Base-by-base conservation (phyloP, 2,797 vertebrate species). In the Alectoris magna region DNA sequence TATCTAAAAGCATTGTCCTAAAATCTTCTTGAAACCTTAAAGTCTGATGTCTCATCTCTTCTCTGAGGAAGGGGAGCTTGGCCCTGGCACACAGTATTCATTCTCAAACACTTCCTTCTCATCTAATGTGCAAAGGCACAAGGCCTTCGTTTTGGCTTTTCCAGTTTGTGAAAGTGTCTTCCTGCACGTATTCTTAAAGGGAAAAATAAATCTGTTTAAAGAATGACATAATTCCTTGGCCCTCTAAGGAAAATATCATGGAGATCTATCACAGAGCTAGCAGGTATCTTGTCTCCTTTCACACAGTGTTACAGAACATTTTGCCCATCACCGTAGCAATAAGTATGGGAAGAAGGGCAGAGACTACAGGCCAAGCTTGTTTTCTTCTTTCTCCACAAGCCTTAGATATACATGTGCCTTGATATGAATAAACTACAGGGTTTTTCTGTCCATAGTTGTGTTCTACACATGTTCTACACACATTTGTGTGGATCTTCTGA, bases 281-380 rank as follows among this genome's bases (percentile, higher is more conserved):
- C 84, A 91, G 72, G 58, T 95, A 87, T 83, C 78, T 94, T 88
- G 44, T 81, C 73, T 90, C 29, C 29, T 86, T 72, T 70, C 49
- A 46, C 44, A 27, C 46, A 21, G 56, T 38, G 14, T 83, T 70
- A 58, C 58, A 62, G 22, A 82, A 19, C 68, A 70, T 85, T 93
- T 94, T 71, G 93, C 72, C 7, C 49, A 49, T 94, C 1, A 4
- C 27, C 88, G 81, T 84, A 84, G 80, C 56, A 90, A 82, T 71
- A 59, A 70, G 19, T 51, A 56, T 9, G 64, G 73, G 74, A 86
- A 86, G 43, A 62, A 94, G 43, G 21, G 26, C 59, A 9, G 2
- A 8, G 10, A 63, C 51, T 67, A 67, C 51, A 41, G 39, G 60
- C 71, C 75, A 94, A 76, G 29, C 3, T 62, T 82, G 4, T 63